phyloP scores from a whole-genome alignment of 2,113 vertebrate species.

The Oreochromis aureus region DNA sequence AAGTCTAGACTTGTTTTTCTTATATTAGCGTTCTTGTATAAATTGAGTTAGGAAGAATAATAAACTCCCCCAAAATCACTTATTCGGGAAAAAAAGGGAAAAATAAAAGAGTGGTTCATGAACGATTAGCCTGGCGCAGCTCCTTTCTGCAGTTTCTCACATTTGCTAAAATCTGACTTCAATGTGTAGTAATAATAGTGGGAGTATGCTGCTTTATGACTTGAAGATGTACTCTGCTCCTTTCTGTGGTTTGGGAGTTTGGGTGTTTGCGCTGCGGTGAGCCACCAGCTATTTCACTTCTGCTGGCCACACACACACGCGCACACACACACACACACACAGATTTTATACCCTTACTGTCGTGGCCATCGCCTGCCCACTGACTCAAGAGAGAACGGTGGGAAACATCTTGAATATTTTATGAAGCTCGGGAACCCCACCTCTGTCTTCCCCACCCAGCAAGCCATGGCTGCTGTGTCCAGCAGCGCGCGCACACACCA shows the following conservation, averaged over 20 bases:
- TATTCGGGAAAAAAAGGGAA: not conserved
- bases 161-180: constrained; percentile 34
- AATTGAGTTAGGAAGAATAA: constrained; percentile 42
- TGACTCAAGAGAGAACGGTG: constrained; percentile 84
- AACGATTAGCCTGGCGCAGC: not conserved
- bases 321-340: constrained; percentile 48
- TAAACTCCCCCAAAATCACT: constrained; percentile 22
- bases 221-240: constrained; percentile 46
- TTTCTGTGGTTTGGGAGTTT: constrained; percentile 48
- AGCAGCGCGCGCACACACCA: constrained; percentile 56
- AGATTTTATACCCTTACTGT: constrained; percentile 59
- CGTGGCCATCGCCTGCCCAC: constrained; percentile 52
- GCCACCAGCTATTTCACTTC: constrained; percentile 45
- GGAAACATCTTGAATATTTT: constrained; percentile 94
- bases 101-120: not conserved
- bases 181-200: constrained; percentile 30
- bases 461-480: constrained; percentile 32
- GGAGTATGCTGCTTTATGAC: constrained; percentile 32
- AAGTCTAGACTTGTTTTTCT: constrained; percentile 1
- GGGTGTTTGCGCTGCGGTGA: constrained; percentile 46
- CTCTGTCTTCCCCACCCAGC: constrained; percentile 54
- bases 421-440: constrained; percentile 73
- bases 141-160: constrained; percentile 35
- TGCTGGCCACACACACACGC: constrained; percentile 44
- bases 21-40: constrained; percentile 18